Percentiles rank a stretch among this genome's conserved stretches.
Conservation (phyloP, 2,113 vertebrate genomes). For the Spilogale gracilis region DNA sequence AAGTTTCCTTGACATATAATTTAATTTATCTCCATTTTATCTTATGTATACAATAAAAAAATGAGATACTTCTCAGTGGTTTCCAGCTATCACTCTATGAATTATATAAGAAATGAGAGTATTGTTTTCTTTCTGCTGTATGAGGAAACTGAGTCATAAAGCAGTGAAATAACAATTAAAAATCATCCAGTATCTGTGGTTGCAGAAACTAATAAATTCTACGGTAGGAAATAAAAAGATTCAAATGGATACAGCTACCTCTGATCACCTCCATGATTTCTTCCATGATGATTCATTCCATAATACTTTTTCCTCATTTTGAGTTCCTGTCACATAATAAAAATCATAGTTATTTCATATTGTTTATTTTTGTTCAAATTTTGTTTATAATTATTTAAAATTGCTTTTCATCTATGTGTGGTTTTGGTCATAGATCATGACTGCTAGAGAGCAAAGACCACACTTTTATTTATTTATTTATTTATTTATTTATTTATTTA, state of each 20-base stretch:
- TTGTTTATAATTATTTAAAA: slow-evolving; percentile 16
- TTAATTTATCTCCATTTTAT: slow-evolving; percentile 15
- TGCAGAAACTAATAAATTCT: background rate
- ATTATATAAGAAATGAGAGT: background rate
- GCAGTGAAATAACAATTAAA: background rate
- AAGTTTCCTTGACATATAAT: background rate
- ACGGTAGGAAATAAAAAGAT: background rate
- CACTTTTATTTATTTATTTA: background rate
- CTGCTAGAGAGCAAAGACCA: background rate
- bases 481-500: no score
- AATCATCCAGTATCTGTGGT: background rate
- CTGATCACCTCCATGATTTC: background rate
- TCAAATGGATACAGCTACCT: background rate
- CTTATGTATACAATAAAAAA: background rate
- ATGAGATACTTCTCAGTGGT: slow-evolving; percentile 5
- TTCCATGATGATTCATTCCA: background rate
- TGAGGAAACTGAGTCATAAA: slow-evolving; percentile 18
- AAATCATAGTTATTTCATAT: background rate
- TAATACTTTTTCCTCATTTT: background rate
- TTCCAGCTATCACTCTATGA: background rate
- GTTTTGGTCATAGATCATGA: background rate
- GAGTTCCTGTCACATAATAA: background rate
- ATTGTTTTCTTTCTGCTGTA: background rate
- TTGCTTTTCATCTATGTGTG: background rate
- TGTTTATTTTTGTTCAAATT: slow-evolving; percentile 18